A percentile compares a stretch with the other conserved stretches of the same genome.
phyloP scores from a whole-genome alignment of 2,797 vertebrate genomes.

The Cottoperca gobio region DNA sequence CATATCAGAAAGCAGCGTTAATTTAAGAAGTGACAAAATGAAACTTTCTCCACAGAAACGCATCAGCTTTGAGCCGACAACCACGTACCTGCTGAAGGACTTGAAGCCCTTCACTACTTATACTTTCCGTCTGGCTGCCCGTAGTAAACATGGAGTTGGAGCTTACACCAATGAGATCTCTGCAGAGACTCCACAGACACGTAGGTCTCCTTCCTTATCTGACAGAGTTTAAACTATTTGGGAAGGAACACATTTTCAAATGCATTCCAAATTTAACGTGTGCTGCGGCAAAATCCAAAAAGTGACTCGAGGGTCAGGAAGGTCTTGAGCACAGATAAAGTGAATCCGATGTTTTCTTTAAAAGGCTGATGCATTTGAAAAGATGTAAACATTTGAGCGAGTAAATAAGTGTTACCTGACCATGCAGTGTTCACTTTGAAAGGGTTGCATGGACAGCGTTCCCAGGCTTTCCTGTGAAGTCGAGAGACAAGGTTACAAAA shows the following conservation, averaged over 20 bases:
- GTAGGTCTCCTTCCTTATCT: conserved; percentile 94
- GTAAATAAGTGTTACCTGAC: conserved; percentile 58
- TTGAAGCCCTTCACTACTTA: conserved; percentile 97
- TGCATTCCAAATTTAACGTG: conserved; percentile 54
- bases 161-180: conserved; percentile 97
- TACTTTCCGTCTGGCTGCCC: conserved; percentile 94
- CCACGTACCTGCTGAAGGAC: conserved; percentile 94
- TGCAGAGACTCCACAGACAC: conserved; percentile 98
- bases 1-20: not conserved
- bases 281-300: conserved; percentile 34
- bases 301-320: conserved; percentile 51
- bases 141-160: conserved; percentile 94
- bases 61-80: conserved; percentile 93
- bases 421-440: conserved; percentile 67
- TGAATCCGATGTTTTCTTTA: conserved; percentile 13
- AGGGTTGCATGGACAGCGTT: conserved; percentile 72
- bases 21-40: conserved; percentile 16
- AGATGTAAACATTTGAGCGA: conserved; percentile 45
- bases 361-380: conserved; percentile 78
- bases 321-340: conserved; percentile 47
- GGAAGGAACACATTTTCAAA: conserved; percentile 76
- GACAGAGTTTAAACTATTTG: conserved; percentile 50
- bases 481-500: conserved; percentile 80
- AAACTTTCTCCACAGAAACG: conserved; percentile 85
- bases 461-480: conserved; percentile 73